Evolutionary conservation across 2,888 invertebrate genomes (phyloP).

Genomic region (Serrognathus titanus): DNA sequence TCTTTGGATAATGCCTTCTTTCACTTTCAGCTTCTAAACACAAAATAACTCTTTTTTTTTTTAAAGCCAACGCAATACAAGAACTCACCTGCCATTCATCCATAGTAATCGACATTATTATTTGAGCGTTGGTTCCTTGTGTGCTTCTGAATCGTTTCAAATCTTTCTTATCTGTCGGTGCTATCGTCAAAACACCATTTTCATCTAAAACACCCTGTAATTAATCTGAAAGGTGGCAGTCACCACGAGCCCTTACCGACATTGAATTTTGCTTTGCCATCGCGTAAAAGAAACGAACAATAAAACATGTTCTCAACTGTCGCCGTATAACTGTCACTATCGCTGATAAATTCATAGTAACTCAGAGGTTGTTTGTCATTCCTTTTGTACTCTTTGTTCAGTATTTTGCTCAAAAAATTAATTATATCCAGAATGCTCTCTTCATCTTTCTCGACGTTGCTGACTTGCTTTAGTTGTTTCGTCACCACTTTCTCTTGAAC

Average conservation of each 20-base stretch:
- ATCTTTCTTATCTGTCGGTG: constrained; percentile 32
- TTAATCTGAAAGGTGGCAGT: constrained; percentile 1
- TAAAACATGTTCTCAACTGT: constrained; percentile 65
- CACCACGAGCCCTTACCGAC: constrained; percentile 45
- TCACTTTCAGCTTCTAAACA: background rate
- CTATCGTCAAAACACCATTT: constrained; percentile 31
- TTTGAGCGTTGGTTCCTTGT: constrained; percentile 52
- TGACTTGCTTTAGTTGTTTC: constrained; percentile 53
- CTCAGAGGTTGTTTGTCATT: constrained; percentile 50
- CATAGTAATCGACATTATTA: constrained; percentile 56
- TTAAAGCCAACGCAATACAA: background rate
- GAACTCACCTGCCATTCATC: constrained; percentile 55
- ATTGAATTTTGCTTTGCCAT: constrained; percentile 53
- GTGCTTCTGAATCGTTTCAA: constrained; percentile 34
- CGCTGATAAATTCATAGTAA: constrained; percentile 58
- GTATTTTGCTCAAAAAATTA: constrained; percentile 50
- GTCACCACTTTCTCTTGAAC: constrained; percentile 40
- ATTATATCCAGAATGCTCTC: constrained; percentile 58
- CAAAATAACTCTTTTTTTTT: background rate
- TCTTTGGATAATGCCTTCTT: background rate
- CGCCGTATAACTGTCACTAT: constrained; percentile 57
- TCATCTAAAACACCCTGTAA: constrained; percentile 30
- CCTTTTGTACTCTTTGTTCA: constrained; percentile 48
- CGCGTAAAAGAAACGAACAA: constrained; percentile 60
- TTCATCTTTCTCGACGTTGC: constrained; percentile 53